Evolutionary conservation across 2,797 vertebrate genomes (phyloP).

Genomic region (Chelon labrosus): DNA sequence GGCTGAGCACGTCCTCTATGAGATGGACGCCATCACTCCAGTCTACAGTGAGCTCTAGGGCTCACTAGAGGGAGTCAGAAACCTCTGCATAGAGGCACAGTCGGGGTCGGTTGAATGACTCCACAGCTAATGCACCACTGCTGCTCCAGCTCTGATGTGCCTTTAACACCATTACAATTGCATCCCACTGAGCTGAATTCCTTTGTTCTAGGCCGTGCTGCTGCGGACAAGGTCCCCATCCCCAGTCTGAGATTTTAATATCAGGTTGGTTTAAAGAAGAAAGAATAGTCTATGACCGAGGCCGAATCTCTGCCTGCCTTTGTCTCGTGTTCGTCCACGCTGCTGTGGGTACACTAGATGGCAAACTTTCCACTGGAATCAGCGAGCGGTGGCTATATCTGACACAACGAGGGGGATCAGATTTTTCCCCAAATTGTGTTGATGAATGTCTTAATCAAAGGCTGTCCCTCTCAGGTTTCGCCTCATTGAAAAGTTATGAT

Average conservation of each 20-base stretch:
- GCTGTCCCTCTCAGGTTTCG: conserved; percentile 85
- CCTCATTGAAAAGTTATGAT: conserved; percentile 88
- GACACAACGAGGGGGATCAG: conserved; percentile 74
- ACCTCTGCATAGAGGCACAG: conserved; percentile 79
- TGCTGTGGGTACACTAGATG: conserved; percentile 89
- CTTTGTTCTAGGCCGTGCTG: conserved; percentile 71
- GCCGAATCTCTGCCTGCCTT: conserved; percentile 64
- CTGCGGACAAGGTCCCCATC: conserved; percentile 43
- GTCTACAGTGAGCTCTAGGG: conserved; percentile 80
- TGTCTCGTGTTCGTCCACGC: conserved; percentile 79
- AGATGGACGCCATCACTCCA: conserved; percentile 71
- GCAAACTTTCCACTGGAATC: conserved; percentile 83
- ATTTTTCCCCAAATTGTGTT: conserved; percentile 84
- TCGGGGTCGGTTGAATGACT: conserved; percentile 72
- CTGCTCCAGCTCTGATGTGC: conserved; percentile 70
- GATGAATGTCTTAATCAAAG: conserved; percentile 87
- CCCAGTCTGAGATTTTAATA: conserved; percentile 54
- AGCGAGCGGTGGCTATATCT: conserved; percentile 59
- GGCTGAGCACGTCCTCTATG: conserved; percentile 55
- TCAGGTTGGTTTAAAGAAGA: conserved; percentile 47
- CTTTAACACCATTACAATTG: conserved; percentile 66
- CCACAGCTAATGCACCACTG: conserved; percentile 82
- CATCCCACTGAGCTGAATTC: conserved; percentile 68
- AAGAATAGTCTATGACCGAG: conserved; percentile 21
- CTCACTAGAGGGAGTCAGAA: conserved; percentile 87